phyloP scores from a whole-genome alignment of 1,140 invertebrate genomes.

The Diploscapter pachys region DNA sequence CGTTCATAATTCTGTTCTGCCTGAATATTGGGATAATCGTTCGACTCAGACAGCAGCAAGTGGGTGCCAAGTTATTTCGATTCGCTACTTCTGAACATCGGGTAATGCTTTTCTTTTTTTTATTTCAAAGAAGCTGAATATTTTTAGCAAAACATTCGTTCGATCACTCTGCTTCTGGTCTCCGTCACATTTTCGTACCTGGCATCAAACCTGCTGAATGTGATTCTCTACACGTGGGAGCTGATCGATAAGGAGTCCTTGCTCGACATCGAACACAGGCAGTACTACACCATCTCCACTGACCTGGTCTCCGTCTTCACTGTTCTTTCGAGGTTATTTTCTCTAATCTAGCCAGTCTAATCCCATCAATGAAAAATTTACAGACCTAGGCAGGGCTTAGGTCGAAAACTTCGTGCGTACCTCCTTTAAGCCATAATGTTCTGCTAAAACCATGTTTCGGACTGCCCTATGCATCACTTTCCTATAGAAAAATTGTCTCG shows the following conservation, averaged over 20 bases:
- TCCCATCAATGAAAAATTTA: no score
- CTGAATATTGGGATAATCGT: slow-evolving; percentile 50
- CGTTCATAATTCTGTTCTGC: slow-evolving; percentile 47
- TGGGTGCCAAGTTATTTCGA: slow-evolving; percentile 49
- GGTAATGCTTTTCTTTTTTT: slow-evolving; percentile 30
- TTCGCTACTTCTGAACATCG: slow-evolving; percentile 54
- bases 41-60: slow-evolving; percentile 47
- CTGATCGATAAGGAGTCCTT: slow-evolving; percentile 43
- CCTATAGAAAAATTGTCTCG: background rate
- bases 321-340: slow-evolving; percentile 32
- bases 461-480: background rate
- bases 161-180: slow-evolving; percentile 51
- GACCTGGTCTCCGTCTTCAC: slow-evolving; percentile 53
- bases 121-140: slow-evolving; percentile 10
- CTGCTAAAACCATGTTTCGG: background rate
- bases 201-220: slow-evolving; percentile 49
- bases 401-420: background rate
- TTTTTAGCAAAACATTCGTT: slow-evolving; percentile 51
- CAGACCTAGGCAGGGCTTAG: no score
- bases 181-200: slow-evolving; percentile 49
- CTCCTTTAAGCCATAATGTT: background rate
- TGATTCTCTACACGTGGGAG: slow-evolving; percentile 47
- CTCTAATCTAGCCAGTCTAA: no score
- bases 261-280: slow-evolving; percentile 37
- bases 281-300: slow-evolving; percentile 47